These are phyloP conservation scores for Synergus umbraculus DNA, from an alignment of 2,888 invertebrate genomes.

Conservation along the genomic window DNA sequence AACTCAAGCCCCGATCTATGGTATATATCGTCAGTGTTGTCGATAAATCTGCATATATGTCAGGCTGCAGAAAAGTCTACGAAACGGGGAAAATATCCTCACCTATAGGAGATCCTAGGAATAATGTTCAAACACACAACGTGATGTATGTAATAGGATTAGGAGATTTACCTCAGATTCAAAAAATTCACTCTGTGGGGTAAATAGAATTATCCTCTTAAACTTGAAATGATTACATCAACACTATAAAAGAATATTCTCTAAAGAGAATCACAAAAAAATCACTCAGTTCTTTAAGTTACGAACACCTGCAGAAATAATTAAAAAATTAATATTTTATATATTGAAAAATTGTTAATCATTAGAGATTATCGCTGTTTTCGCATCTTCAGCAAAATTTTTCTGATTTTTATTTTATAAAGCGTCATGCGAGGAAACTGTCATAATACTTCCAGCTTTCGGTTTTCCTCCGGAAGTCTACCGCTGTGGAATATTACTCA, in stretches of 20 bases:
- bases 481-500: constrained; percentile 7
- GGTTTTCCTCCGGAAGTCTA: constrained; percentile 20
- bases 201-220: not conserved
- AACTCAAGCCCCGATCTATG: constrained; percentile 6
- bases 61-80: not conserved
- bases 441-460: constrained; percentile 1
- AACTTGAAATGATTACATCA: not conserved
- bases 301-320: too few species aligned
- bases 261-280: not conserved
- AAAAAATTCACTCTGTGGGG: not conserved
- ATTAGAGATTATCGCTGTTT: too few species aligned
- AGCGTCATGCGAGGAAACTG: constrained; percentile 2
- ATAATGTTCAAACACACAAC: constrained; percentile 1
- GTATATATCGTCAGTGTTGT: constrained; percentile 7
- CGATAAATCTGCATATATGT: constrained; percentile 23
- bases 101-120: constrained; percentile 12
- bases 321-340: too few species aligned
- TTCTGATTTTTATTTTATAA: not conserved
- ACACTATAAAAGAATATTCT: not conserved
- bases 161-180: too few species aligned
- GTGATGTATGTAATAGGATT: constrained; percentile 5
- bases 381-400: not conserved
- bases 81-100: constrained; percentile 7
- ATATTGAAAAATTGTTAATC: too few species aligned
- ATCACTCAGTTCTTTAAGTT: too few species aligned